Conservation (phyloP, 2,888 invertebrate genomes). For the Schrankia costaestrigalis region DNA sequence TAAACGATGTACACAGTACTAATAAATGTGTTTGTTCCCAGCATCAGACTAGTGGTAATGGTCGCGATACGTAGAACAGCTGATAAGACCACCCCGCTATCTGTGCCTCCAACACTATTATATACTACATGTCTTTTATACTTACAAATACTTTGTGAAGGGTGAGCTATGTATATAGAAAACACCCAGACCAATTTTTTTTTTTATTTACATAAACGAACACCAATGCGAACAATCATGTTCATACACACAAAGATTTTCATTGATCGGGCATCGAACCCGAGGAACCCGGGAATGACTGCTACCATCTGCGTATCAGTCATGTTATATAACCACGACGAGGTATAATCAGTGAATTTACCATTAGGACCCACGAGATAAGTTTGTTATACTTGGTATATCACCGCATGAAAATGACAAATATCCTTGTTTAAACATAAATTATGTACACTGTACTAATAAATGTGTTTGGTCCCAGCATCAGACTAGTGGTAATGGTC, state of each 20-base stretch:
- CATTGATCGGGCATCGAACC: background rate
- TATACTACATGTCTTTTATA: too few relatives aligned
- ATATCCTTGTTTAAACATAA: background rate
- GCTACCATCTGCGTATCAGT: too few relatives aligned
- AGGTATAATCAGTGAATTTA: too few relatives aligned
- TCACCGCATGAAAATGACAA: background rate
- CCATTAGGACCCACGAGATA: too few relatives aligned
- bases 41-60: constrained; percentile 40
- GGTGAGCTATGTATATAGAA: too few relatives aligned
- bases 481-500: constrained; percentile 39
- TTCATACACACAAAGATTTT: too few relatives aligned
- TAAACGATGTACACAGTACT: constrained; percentile 13
- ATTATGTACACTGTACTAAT: constrained; percentile 22
- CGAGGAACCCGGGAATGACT: background rate
- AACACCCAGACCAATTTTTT: too few relatives aligned
- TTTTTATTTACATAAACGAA: too few relatives aligned
- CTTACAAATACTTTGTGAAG: too few relatives aligned
- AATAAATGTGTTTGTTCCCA: constrained; percentile 38
- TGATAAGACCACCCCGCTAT: constrained; percentile 39
- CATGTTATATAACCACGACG: too few relatives aligned
- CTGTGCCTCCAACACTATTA: constrained; percentile 15
- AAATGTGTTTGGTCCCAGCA: constrained; percentile 37
- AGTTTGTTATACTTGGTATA: too few relatives aligned
- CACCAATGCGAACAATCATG: too few relatives aligned
- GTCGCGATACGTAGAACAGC: constrained; percentile 33